Base-by-base conservation (phyloP, 2,797 vertebrate genomes). In the Lutjanus argentimaculatus region DNA sequence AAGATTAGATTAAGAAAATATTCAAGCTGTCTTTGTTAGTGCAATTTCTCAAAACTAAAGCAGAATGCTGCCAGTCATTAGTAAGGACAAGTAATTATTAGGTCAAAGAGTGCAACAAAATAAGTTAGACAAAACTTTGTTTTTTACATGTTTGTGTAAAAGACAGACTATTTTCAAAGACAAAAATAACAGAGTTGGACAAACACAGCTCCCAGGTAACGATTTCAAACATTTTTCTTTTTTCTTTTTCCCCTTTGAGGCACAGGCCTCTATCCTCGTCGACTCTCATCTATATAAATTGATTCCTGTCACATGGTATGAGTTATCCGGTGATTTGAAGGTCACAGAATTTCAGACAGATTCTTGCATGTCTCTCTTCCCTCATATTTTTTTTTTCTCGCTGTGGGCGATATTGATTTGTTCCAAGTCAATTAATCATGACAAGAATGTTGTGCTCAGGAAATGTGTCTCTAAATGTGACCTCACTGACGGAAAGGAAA, bases 251-350 rank as follows among this genome's bases (percentile, higher is more conserved):
- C 12, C 76, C 74, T 81, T 66, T 66, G 64, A 90, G 86, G 59
- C 46, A 75, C 68, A 81, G 52, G 77, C 77, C 75, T 74, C 66
- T 51, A 59, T 81, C 73, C 59, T 63, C 1, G 2, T 58, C n/a
- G 2, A 59, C 76, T 75, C 59, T 77, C 80, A 81, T 91, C 78
- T 79, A 70, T 92, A 87, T 82, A 77, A 84, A 93, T 92, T 79
- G 90, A 95, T 88, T 91, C 80, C 82, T 81, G 83, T 91, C 89
- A 89, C 80, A 85, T 86, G 81, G 84, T 73, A 76, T 82, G 87
- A 92, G 88, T 86, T 90, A 93, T 90, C 77, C 51, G 46, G 67
- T 89, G 86, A 92, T 80, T 84, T 90, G 85, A 94, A 94, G 94
- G 92, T 94, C 92, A 90, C 63, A 30, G 72, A 86, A 83, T 90